Conservation (phyloP, 2,888 invertebrate genomes). For the Epirrita christyi region DNA sequence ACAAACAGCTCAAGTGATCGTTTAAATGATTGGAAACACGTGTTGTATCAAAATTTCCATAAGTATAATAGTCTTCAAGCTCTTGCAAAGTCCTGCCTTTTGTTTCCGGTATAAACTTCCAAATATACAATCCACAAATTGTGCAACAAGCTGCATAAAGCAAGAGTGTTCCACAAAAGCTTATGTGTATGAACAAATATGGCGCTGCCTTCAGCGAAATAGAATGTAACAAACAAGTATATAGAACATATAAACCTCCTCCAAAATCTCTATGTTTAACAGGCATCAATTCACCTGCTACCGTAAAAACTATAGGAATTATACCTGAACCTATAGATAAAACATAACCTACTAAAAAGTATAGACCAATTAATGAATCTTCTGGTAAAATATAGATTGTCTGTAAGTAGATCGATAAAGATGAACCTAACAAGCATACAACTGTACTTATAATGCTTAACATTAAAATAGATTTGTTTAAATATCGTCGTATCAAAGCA, state of each 20-base stretch:
- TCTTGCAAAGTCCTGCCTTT: conserved; percentile 35
- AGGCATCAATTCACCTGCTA: conserved; percentile 34
- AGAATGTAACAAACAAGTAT: conserved; percentile 25
- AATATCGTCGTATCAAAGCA: conserved; percentile 4
- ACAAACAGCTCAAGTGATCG: too few species aligned
- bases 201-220: conserved; percentile 29
- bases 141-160: conserved; percentile 22
- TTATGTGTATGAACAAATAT: conserved; percentile 26
- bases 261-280: conserved; percentile 33
- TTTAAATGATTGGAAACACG: too few species aligned
- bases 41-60: conserved; percentile 17
- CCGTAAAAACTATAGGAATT: conserved; percentile 15
- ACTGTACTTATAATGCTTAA: conserved; percentile 6
- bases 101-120: conserved; percentile 38
- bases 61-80: conserved; percentile 32
- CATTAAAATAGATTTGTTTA: conserved; percentile 16
- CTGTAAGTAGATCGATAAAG: conserved; percentile 21
- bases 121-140: conserved; percentile 26
- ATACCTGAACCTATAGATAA: conserved; percentile 20
- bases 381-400: conserved; percentile 9
- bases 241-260: conserved; percentile 26
- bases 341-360: conserved; percentile 25
- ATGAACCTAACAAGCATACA: conserved; percentile 12
- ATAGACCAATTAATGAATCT: conserved; percentile 26
- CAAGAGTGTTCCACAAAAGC: conserved; percentile 27